Evolutionary conservation across 2,113 vertebrate genomes (phyloP).

Genomic region (Malurus alboscapulatus): DNA sequence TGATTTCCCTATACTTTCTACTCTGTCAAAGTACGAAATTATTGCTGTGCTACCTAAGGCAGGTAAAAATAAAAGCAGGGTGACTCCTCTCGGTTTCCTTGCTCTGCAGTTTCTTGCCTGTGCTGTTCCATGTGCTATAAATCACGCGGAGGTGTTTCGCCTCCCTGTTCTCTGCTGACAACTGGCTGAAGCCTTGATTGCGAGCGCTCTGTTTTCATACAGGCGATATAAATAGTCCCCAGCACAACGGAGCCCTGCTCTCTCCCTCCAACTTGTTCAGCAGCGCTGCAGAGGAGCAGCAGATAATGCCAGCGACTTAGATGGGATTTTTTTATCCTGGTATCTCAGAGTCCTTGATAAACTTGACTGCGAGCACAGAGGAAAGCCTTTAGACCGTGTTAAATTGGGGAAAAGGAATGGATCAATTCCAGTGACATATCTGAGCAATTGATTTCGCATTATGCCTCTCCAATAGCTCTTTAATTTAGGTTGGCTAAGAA

Average conservation of each 20-base stretch:
- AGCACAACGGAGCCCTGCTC: slow-evolving; percentile 7
- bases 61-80: slow-evolving; percentile 51
- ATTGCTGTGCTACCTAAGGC: neutral
- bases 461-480: slow-evolving; percentile 40
- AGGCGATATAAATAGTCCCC: slow-evolving; percentile 60
- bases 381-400: neutral
- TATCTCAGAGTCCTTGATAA: neutral
- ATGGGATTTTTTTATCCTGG: neutral
- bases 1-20: neutral
- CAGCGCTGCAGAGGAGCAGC: neutral
- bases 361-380: neutral
- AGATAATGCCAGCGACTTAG: slow-evolving; percentile 20
- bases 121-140: slow-evolving; percentile 55
- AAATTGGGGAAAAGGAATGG: slow-evolving; percentile 8
- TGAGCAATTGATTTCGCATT: slow-evolving; percentile 48
- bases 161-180: slow-evolving; percentile 54
- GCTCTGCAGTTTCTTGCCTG: slow-evolving; percentile 38
- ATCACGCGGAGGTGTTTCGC: slow-evolving; percentile 62
- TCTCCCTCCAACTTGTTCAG: slow-evolving; percentile 40
- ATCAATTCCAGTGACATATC: slow-evolving; percentile 33
- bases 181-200: slow-evolving; percentile 63
- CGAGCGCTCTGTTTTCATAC: slow-evolving; percentile 46
- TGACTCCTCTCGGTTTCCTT: slow-evolving; percentile 30
- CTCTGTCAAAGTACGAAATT: neutral
- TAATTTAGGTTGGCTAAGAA: slow-evolving; percentile 61